Percentiles rank a stretch among this genome's conserved stretches.
Conservation (phyloP, 2,888 invertebrate genomes). For the Drosophila helvetica region DNA sequence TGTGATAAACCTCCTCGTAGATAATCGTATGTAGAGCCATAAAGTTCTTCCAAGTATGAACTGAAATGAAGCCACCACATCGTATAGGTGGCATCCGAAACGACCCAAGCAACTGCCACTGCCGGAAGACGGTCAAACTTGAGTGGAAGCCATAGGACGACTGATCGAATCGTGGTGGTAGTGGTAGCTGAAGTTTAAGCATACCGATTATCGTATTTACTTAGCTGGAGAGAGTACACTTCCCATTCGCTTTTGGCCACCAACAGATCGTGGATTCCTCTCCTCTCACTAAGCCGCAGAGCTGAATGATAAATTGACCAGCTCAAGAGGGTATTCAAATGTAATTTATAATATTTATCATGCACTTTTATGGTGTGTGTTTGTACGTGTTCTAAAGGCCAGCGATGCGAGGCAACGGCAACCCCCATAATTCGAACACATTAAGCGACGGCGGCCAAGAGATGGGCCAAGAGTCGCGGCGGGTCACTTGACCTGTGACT, state of each 20-base stretch:
- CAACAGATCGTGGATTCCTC: constrained; percentile 22
- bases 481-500: constrained; percentile 68
- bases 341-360: constrained; percentile 57
- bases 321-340: constrained; percentile 48
- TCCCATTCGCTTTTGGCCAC: constrained; percentile 24
- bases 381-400: constrained; percentile 61
- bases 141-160: not conserved
- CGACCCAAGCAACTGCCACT: not conserved
- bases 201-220: not conserved
- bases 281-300: constrained; percentile 19
- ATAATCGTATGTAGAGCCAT: not conserved
- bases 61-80: not conserved
- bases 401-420: constrained; percentile 41
- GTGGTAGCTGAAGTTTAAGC: not conserved
- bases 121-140: not conserved
- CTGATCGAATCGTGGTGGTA: not conserved
- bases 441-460: constrained; percentile 48
- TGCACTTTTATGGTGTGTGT: not conserved
- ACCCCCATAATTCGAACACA: constrained; percentile 65
- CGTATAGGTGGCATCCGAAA: not conserved
- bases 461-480: constrained; percentile 30
- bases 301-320: constrained; percentile 36
- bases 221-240: constrained; percentile 7
- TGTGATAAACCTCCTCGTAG: not conserved
- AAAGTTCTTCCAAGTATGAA: not conserved